Evolutionary conservation across 2,797 vertebrate genomes (phyloP).

Genomic region (Phataginus tetradactyla): DNA sequence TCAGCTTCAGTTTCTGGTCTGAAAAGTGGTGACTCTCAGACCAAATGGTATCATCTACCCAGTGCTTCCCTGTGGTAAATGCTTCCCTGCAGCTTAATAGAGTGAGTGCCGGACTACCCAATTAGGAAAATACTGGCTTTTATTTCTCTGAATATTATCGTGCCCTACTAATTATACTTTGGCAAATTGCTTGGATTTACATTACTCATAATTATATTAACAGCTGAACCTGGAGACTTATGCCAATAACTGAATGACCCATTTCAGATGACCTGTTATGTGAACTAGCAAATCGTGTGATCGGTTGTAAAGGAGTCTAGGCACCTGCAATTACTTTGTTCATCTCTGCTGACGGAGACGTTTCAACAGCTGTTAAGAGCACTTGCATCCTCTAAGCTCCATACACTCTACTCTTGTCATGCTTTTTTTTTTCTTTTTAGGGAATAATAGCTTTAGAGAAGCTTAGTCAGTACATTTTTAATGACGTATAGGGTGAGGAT

Average conservation of each 20-base stretch:
- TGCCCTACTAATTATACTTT: not conserved
- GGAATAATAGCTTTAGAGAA: not conserved
- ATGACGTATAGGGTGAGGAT: not conserved
- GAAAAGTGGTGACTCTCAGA: not conserved
- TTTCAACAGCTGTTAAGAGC: not conserved
- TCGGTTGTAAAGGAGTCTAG: not conserved
- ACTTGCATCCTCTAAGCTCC: not conserved
- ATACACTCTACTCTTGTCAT: fast-evolving
- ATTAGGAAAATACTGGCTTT: not conserved
- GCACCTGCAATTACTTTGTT: not conserved
- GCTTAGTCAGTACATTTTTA: not conserved
- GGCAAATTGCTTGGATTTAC: slow-evolving; percentile 13
- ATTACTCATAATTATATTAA: not conserved
- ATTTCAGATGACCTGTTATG: not conserved
- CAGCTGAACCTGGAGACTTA: not conserved
- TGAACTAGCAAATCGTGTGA: not conserved
- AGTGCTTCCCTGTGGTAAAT: fast-evolving
- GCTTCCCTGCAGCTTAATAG: not conserved
- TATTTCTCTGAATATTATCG: not conserved
- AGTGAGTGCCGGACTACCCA: not conserved
- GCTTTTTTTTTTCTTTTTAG: too few relatives aligned
- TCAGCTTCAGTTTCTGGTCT: not conserved
- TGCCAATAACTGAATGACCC: not conserved
- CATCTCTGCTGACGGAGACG: not conserved
- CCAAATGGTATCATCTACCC: fast-evolving